Base-by-base conservation (phyloP, 2,113 vertebrate species). In the Bombycilla garrulus region DNA sequence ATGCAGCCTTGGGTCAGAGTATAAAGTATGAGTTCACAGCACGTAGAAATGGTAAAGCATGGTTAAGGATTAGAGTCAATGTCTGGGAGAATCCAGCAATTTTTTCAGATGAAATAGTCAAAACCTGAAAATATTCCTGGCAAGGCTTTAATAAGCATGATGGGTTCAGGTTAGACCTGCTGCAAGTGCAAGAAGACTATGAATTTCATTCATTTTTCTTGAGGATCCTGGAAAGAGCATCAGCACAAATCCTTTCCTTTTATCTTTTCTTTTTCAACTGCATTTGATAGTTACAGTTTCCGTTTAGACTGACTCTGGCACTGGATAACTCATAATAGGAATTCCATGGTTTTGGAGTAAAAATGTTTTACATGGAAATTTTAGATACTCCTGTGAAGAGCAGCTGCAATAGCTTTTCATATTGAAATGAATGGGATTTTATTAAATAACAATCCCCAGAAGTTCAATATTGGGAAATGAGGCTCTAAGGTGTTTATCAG, bases 121-220 rank as follows among this genome's bases (percentile, higher is more conserved):
- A 76, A 94, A 92, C 48, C 36, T 73, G 9, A 57, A 92, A 73
- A 58, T 65, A 67, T 47, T 95, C 48, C 91, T 81, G 53, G 33
- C 45, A 67, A 67, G 35, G 26, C 42, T 80, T 66, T 90, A 56
- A 72, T 26, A 12, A 29, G 51, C 5, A 1, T 47, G 29, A 28
- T 6, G 11, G 50, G 45, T 86, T 77, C 85, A 90, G 50, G 15
- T 81, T 86, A 82, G 74, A 80, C 67, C 56, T 74, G 9, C 45
- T 50, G 50, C 28, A 62, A 84, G 26, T 79, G 66, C 84, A 86
- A 92, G 45, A 92, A 77, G 38, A 54, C 58, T 17, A 74, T 15
- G 71, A 60, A 89, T 96, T 91, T 92, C 54, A 76, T 94, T 92
- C 65, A 84, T 86, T 86, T 74, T 91, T 87, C 76, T 80, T 48